Base-by-base conservation (phyloP, 2,113 vertebrate genomes). In the Oreochromis spilurus region DNA sequence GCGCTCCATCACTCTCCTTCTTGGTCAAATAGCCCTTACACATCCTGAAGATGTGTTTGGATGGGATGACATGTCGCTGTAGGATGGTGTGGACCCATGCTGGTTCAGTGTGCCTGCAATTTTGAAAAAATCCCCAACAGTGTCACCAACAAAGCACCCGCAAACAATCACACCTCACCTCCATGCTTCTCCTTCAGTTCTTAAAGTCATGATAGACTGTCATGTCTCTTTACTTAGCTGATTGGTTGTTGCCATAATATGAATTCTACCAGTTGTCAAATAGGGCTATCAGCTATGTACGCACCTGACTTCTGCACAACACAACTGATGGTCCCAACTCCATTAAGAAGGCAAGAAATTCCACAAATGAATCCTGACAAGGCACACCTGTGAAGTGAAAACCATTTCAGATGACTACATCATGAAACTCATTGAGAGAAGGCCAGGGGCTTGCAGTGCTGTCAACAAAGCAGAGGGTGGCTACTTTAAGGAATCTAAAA, bases 241-340 rank as follows among this genome's bases (percentile, higher is more conserved):
- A 16, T 34, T 62, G 29, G 29, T 62, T 62, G 5, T 34, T 36
- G 58, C 16, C 0, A 19, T 36, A 34, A 62, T 19, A 0, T 36
- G 58, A 62, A 62, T 62, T 62, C 31, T 36, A 62, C 3, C 58
- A 62, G 29, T 62, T 62, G 31, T 62, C 58, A 62, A 19, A 62
- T 62, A 36, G 16, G 58, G 9, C 29, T 62, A 0, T 62, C 16
- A 19, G 29, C 58, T 62, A 19, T 62, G 16, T 11, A 36, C 9
- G 0, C 34, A 62, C 29, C 29, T 62, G 29, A 62, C 58, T 62
- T 11, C 31, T 36, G 58, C 58, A 62, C 58, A 62, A 62, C 16
- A 62, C 31, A 62, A 62, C 58, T 36, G 17, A 36, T 62, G 9
- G 17, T 62, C 58, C 58, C 31, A 62, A 36, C 31, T n/a, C 9